phyloP scores from a whole-genome alignment of 2,797 vertebrate species.

The Sebastes matsubarae region DNA sequence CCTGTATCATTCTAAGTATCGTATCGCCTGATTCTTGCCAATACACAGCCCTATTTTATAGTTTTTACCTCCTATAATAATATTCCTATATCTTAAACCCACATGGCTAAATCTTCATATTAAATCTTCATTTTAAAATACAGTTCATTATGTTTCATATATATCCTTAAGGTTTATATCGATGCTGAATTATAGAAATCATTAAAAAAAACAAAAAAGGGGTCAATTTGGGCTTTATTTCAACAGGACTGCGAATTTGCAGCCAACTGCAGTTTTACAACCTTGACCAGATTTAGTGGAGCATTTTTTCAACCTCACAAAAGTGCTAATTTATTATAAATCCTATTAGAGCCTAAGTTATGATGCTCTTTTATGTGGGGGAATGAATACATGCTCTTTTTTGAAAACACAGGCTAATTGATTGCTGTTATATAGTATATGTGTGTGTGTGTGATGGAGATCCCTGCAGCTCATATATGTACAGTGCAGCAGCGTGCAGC shows the following conservation, averaged over 20 bases:
- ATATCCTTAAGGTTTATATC: background rate
- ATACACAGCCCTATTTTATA: too few species aligned
- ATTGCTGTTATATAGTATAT: background rate
- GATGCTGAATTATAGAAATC: background rate
- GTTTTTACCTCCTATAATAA: constrained; percentile 2
- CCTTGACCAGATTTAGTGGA: constrained; percentile 19
- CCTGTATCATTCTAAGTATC: too few species aligned
- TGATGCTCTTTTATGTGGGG: constrained; percentile 20
- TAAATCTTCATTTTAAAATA: background rate
- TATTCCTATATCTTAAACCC: background rate
- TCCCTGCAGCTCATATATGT: constrained; percentile 4
- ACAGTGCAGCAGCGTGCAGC: constrained; percentile 4
- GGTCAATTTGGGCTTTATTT: constrained; percentile 26
- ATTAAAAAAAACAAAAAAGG: background rate
- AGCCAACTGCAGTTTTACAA: constrained; percentile 9
- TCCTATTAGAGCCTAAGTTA: constrained; percentile 3
- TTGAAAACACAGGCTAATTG: constrained; percentile 22
- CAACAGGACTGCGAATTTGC: background rate
- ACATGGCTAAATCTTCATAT: background rate
- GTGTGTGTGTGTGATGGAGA: background rate
- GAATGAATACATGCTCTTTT: constrained; percentile 32
- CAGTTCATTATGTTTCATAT: background rate
- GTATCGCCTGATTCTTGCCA: too few species aligned
- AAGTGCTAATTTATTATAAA: constrained; percentile 32
- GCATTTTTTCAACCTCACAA: constrained; percentile 1